Evolutionary conservation across 1,140 invertebrate genomes (phyloP), one percentile per base, ranked within the genome.

Genomic region (Drosophila saltans): DNA sequence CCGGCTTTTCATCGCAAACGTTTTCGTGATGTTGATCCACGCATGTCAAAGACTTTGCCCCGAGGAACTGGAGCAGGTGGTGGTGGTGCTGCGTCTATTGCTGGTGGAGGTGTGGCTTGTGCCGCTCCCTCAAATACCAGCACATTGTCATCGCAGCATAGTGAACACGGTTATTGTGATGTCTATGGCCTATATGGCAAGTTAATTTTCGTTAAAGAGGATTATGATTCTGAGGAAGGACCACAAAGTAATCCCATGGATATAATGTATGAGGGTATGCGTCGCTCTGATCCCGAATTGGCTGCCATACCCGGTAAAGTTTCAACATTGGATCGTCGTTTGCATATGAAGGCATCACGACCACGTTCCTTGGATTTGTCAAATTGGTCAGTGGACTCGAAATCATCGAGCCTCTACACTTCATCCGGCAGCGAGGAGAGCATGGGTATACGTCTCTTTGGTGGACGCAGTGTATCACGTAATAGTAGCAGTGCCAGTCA

Each of bases 181-280:
- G 97, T 98, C 0, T 98, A 98, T 90, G 97, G 97, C 0, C 93
- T 98, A 0, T 98, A 98, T 83, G 96, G 96, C 0, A 97, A 98
- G 82, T 93, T 98, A 26, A 97, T 98, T 94, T 97, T 97, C 91
- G 95, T 97, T 1, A 97, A 96, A 86, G 92, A 92, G 69, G 96
- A 97, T 91, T 97, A 97, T 80, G 96, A 97, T 56, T 96, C 96
- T 9, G 96, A 97, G 80, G 95, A 95, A 16, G 94, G 95, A 66
- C 94, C 95, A 0, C 93, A 95, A 43, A 95, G 95, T 43, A 92
- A 91, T 65, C 80, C 92, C n/a, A 91, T 92, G 39, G 95, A 96
- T 67, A 94, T 95, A 1, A 94, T 96, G 24, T 96, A 96, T 77
- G 96, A 97, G 86, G 94, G 95, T 0, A 92, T 97, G 33, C 92